phyloP scores from a whole-genome alignment of 37 sponge, comb jelly and placozoan species.

The Cliona cf. orientalis region DNA sequence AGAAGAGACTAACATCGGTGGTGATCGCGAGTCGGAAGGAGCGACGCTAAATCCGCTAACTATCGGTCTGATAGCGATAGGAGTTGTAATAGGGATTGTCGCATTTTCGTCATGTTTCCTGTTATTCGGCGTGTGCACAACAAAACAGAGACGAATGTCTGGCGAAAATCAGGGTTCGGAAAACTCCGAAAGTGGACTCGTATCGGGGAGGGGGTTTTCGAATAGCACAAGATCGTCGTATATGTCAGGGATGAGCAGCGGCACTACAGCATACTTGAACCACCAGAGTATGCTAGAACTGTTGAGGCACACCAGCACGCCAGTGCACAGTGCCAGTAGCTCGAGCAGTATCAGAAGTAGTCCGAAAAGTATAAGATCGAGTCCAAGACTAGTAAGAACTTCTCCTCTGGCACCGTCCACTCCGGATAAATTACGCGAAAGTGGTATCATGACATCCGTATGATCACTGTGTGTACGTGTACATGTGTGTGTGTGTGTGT shows the following conservation, averaged over 20 bases:
- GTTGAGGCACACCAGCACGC: slow-evolving; percentile 5
- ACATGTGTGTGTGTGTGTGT: slow-evolving; percentile 1
- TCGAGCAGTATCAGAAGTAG: slow-evolving; percentile 23
- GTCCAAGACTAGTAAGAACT: slow-evolving; percentile 12
- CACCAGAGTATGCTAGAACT: slow-evolving; percentile 27
- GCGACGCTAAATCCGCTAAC: too few species aligned
- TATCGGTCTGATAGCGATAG: slow-evolving; percentile 64
- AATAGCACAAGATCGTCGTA: slow-evolving; percentile 8
- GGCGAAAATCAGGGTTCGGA: neutral
- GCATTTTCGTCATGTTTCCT: slow-evolving; percentile 50
- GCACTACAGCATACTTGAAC: slow-evolving; percentile 6
- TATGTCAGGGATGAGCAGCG: too few species aligned
- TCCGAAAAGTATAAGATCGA: slow-evolving; percentile 22
- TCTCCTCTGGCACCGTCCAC: neutral
- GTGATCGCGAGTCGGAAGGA: too few species aligned
- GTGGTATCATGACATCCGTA: neutral
- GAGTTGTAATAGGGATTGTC: slow-evolving; percentile 65
- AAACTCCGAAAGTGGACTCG: slow-evolving; percentile 12
- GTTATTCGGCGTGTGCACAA: slow-evolving; percentile 47
- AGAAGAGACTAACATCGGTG: too few species aligned
- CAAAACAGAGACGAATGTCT: neutral
- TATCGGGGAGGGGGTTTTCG: neutral
- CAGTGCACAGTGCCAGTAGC: neutral
- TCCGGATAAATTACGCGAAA: too few species aligned
- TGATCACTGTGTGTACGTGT: neutral